Evolutionary conservation across 1,140 invertebrate genomes (phyloP), one percentile per base, ranked within the genome.

Genomic region (Gryon sp.): DNA sequence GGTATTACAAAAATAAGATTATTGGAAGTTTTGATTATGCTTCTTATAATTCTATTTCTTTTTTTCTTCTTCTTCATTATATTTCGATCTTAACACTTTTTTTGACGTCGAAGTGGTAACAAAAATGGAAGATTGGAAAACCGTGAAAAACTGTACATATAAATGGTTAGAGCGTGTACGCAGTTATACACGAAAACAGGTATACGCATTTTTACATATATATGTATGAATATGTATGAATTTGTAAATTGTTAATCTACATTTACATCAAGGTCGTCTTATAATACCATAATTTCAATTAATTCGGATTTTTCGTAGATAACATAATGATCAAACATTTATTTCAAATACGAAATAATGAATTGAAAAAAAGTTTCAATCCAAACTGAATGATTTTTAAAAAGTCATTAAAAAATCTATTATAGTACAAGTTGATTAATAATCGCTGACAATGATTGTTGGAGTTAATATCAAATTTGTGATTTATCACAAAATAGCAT

Each of bases 1-100:
- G 55, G 2, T 48, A 60, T 70, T 76, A 76, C 34, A 76, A 76
- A 76, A 76, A 76, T 70, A 76, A 76, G 34, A 59, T 76, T 76
- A 70, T 59, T 65, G 73, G 73, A 76, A 76, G 65, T 76, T 76
- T 76, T 76, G 73, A 76, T 76, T 76, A 76, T 63, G 63, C 63
- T 69, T 74, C 36, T 53, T 65, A 73, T 41, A 65, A 52, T 63
- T 43, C 11, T 36, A 24, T 50, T 18, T 46, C 22, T 34, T 26
- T 12, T 36, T 60, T 36, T 28, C 19, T 59, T 50, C 14, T 30
- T 43, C 8, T 1, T 38, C 43, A 2, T 28, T 11, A 15, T 57
- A 11, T 40, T 40, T 11, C 34, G 3, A n/a, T 19, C 8, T 53
- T 28, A 24, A n/a, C n/a, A n/a, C n/a, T 50, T 16, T 26, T 55